Conservation (phyloP, 2,888 invertebrate genomes). For the Alloplasta piceator region DNA sequence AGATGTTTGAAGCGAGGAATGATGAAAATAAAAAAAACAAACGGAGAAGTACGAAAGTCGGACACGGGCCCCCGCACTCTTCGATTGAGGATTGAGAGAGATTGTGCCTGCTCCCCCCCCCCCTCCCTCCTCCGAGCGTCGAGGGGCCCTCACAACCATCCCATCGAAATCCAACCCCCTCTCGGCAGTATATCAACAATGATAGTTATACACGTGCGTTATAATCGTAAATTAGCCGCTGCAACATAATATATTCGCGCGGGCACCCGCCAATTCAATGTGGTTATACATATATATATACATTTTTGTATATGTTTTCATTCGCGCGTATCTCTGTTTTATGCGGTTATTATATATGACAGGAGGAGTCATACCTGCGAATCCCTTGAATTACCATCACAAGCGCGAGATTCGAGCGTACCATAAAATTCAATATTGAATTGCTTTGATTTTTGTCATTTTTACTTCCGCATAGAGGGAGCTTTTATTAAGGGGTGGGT, state of each 20-base stretch:
- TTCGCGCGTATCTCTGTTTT: constrained; percentile 82
- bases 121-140: constrained; percentile 32
- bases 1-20: constrained; percentile 28
- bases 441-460: not conserved
- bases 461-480: no score
- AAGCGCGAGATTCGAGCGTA: not conserved
- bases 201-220: constrained; percentile 84
- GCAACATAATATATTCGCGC: constrained; percentile 83
- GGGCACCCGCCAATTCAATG: constrained; percentile 62
- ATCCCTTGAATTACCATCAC: constrained; percentile 42
- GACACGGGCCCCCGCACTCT: constrained; percentile 39
- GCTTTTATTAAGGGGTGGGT: no score
- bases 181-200: constrained; percentile 83
- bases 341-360: constrained; percentile 84
- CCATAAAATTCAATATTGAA: not conserved
- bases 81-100: constrained; percentile 27
- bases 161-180: constrained; percentile 35
- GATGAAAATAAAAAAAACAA: constrained; percentile 34
- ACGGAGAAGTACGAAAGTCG: constrained; percentile 47
- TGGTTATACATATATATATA: constrained; percentile 58
- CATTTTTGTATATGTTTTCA: constrained; percentile 68
- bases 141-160: constrained; percentile 55
- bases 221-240: constrained; percentile 83
- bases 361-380: constrained; percentile 81
- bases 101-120: constrained; percentile 8